Evolutionary conservation across 1,140 invertebrate genomes (phyloP).

Genomic region (Ganaspis sp.): DNA sequence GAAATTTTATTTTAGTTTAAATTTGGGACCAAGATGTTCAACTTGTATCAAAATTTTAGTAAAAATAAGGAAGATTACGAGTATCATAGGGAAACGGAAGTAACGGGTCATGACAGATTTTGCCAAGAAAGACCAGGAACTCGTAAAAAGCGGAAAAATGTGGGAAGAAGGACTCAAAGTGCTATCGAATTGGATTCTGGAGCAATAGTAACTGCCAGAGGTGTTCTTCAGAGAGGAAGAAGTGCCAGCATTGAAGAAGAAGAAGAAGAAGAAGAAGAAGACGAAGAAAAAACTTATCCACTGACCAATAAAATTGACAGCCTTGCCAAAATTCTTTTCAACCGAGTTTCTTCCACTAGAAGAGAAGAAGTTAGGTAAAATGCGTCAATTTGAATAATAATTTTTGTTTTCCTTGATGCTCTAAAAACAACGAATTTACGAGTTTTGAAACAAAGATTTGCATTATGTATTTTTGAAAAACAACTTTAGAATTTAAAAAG

Average conservation of each 20-base stretch:
- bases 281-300: slow-evolving; percentile 67
- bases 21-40: slow-evolving; percentile 79
- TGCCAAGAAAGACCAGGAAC: slow-evolving; percentile 81
- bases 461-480: no score
- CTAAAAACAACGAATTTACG: no score
- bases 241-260: slow-evolving; percentile 72
- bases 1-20: neutral
- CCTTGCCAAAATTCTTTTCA: slow-evolving; percentile 72
- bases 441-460: no score
- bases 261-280: slow-evolving; percentile 67
- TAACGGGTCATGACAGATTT: slow-evolving; percentile 86
- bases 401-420: no score
- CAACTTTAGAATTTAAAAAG: no score
- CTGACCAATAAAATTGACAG: slow-evolving; percentile 72
- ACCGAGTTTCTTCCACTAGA: slow-evolving; percentile 66
- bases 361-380: slow-evolving; percentile 62
- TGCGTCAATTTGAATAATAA: neutral
- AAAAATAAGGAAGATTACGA: slow-evolving; percentile 80
- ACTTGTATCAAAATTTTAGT: slow-evolving; percentile 84
- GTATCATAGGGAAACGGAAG: slow-evolving; percentile 77
- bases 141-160: slow-evolving; percentile 76
- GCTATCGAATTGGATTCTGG: slow-evolving; percentile 84
- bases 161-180: slow-evolving; percentile 82
- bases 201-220: slow-evolving; percentile 79
- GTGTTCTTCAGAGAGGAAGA: slow-evolving; percentile 65